Base-by-base conservation (phyloP, 2,113 vertebrate species). In the Mohoua ochrocephala region DNA sequence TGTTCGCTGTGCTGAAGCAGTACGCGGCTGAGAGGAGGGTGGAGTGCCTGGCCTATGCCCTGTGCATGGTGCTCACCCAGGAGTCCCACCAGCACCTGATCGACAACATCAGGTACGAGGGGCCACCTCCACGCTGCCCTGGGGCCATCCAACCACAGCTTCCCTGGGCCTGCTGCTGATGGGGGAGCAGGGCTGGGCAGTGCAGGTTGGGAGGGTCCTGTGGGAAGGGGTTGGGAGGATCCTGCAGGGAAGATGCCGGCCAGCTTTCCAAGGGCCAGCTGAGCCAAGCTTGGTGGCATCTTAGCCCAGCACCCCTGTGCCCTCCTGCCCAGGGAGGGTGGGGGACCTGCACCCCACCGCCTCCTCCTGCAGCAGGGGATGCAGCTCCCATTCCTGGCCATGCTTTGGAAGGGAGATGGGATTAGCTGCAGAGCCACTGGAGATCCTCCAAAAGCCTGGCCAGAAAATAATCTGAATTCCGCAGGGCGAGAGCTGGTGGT, bases 11-110 rank as follows among this genome's bases (percentile, higher is more conserved):
- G 10, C 97, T 99, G 93, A 99, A 99, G 98, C 99, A 99, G 89
- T 99, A 99, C 1, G 99, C 99, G 0, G 98, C 99, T 0, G 99
- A 99, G 97, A 98, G 98, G 96, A 98, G 97, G 37, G 99, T 99
- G 18, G 99, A 99, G 27, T 98, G 98, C 97, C 91, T 99, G 98
- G 99, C 99, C n/a, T 95, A 97, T 0, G 97, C 98, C 35, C 98
- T 99, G 74, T 97, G 99, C 31, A 97, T 98, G 93, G 97, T 98
- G 6, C 98, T 99, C 83, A 98, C 97, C 82, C 98, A 95, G 0
- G 99, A 99, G 45, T 98, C 98, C 70, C 98, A 98, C 15, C 98
- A 97, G 24, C 98, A 98, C 33, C 99, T 99, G 50, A 97, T 99
- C 73, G 98, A 99, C 95, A 99, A 94, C 97, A 99, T 99, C 98